These are phyloP conservation scores for Syngnathoides biaculeatus DNA, from an alignment of 2,113 vertebrate species.

Conservation along the genomic window DNA sequence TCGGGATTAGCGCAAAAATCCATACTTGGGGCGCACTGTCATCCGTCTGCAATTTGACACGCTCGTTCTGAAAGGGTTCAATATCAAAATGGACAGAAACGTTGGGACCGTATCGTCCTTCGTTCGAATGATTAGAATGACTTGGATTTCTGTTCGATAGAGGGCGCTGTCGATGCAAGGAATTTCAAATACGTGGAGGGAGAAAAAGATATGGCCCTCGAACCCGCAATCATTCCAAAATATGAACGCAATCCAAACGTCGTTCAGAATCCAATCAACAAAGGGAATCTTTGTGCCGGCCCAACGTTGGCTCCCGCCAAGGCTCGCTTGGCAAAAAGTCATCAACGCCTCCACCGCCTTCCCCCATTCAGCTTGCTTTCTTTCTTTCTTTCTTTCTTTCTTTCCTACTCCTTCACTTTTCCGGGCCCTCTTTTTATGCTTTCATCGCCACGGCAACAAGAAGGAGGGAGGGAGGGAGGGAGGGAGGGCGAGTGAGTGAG, in stretches of 20 bases:
- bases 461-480: conserved; percentile 13
- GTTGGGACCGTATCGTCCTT: no score
- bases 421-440: conserved; percentile 46
- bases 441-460: conserved; percentile 70
- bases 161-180: no score
- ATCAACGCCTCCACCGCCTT: not conserved
- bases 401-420: conserved; percentile 52
- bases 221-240: not conserved
- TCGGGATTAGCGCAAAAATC: conserved; percentile 18
- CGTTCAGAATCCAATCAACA: not conserved
- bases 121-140: no score
- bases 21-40: conserved; percentile 10
- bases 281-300: not conserved
- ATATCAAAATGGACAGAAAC: no score
- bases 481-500: conserved; percentile 6
- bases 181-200: no score
- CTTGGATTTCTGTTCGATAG: no score
- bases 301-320: not conserved
- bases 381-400: conserved; percentile 46
- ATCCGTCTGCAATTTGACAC: no score
- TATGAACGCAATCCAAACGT: not conserved
- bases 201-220: no score
- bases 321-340: not conserved
- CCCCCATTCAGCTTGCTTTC: conserved; percentile 40
- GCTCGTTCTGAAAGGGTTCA: not conserved